Evolutionary conservation across 2,113 vertebrate genomes (phyloP).

Genomic region (Oxyura jamaicensis): DNA sequence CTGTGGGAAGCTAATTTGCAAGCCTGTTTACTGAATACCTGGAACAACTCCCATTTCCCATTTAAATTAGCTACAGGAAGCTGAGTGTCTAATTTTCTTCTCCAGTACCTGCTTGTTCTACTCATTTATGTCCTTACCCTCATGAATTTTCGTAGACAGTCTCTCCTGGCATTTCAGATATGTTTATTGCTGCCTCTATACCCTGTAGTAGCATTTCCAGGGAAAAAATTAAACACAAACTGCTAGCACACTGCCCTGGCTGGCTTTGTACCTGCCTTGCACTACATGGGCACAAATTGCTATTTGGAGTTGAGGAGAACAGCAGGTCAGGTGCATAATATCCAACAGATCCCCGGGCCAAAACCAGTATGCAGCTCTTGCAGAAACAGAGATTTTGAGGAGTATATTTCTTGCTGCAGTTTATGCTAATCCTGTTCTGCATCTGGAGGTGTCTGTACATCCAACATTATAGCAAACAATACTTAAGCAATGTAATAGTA

Average conservation of each 20-base stretch:
- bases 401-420: not conserved
- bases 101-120: constrained; percentile 50
- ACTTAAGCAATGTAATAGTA: not conserved
- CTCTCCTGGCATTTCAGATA: constrained; percentile 7
- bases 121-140: constrained; percentile 22
- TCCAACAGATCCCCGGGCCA: not conserved
- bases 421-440: not conserved
- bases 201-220: not conserved
- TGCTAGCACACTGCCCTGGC: not conserved
- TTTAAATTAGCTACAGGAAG: constrained; percentile 71
- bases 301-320: not conserved
- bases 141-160: not conserved
- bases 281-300: not conserved
- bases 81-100: constrained; percentile 62
- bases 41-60: constrained; percentile 72
- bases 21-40: constrained; percentile 70
- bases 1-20: constrained; percentile 73
- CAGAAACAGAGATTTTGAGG: not conserved
- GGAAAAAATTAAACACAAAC: not conserved
- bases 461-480: not conserved
- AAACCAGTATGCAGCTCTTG: not conserved
- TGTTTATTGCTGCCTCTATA: constrained; percentile 42
- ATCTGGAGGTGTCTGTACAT: not conserved
- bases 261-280: constrained; percentile 4
- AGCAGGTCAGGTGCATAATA: constrained; percentile 1